Conservation (phyloP, 2,888 invertebrate genomes). For the Toxonevra muliebris region DNA sequence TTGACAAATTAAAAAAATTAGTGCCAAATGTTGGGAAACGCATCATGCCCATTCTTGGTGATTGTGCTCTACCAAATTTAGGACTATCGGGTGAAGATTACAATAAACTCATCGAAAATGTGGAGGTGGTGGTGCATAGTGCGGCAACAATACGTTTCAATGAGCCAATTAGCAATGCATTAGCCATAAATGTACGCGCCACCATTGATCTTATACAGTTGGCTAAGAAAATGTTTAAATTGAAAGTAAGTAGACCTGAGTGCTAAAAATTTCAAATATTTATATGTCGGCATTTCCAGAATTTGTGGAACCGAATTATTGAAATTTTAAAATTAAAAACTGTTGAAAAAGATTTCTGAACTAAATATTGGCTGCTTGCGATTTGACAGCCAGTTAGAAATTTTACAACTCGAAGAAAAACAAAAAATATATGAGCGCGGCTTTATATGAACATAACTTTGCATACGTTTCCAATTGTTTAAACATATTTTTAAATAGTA, state of each 20-base stretch:
- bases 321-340: too few species aligned
- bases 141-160: conserved; percentile 89
- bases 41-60: conserved; percentile 61
- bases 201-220: conserved; percentile 73
- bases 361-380: too few species aligned
- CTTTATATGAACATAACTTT: too few species aligned
- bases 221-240: conserved; percentile 70
- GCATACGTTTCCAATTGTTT: too few species aligned
- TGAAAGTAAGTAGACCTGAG: conserved; percentile 66
- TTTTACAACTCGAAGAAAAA: too few species aligned
- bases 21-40: conserved; percentile 42
- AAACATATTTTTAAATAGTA: too few species aligned
- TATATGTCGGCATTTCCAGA: too few species aligned
- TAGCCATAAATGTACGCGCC: conserved; percentile 76
- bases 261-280: too few species aligned
- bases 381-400: too few species aligned
- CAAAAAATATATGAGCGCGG: too few species aligned
- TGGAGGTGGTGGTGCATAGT: conserved; percentile 79
- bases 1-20: conserved; percentile 34
- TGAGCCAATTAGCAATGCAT: conserved; percentile 74
- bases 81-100: conserved; percentile 61
- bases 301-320: too few species aligned
- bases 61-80: conserved; percentile 59
- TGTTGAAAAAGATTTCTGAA: too few species aligned
- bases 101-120: conserved; percentile 51